Conservation (phyloP, 2,113 vertebrate genomes). For the Corynorhinus townsendii region DNA sequence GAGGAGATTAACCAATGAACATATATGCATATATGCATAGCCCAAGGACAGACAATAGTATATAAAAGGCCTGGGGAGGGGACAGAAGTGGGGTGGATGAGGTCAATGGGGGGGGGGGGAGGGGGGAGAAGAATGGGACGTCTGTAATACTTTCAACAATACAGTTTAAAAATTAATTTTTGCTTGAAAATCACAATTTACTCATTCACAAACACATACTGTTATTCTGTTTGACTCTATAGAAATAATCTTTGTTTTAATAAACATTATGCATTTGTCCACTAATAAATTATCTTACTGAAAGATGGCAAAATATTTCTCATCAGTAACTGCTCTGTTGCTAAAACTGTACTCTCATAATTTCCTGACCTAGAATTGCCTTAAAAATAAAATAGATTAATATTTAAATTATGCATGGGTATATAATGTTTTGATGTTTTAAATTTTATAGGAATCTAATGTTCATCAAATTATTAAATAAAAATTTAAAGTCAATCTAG, state of each 20-base stretch:
- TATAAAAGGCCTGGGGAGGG: too few species aligned
- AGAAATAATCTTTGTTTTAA: conserved; percentile 64
- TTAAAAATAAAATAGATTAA: conserved; percentile 65
- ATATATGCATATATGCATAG: too few species aligned
- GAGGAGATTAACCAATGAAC: too few species aligned
- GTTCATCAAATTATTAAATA: conserved; percentile 22
- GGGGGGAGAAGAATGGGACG: too few species aligned
- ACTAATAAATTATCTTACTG: conserved; percentile 71
- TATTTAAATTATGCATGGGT: conserved; percentile 49
- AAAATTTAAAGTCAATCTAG: conserved; percentile 17
- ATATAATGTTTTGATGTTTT: conserved; percentile 57
- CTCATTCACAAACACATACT: conserved; percentile 24
- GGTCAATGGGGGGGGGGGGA: too few species aligned
- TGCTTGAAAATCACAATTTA: conserved; percentile 58
- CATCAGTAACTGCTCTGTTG: conserved; percentile 51
- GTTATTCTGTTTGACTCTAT: conserved; percentile 56
- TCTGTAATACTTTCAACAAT: too few species aligned
- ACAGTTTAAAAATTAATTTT: conserved; percentile 63
- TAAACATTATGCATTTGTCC: conserved; percentile 63
- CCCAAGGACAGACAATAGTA: too few species aligned
- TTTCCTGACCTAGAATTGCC: conserved; percentile 37
- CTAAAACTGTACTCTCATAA: conserved; percentile 45
- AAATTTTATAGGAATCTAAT: conserved; percentile 47
- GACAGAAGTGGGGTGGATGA: too few species aligned
- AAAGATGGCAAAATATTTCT: conserved; percentile 60